phyloP scores from a whole-genome alignment of 2,113 vertebrate species.

The Apistogramma diplotaenia region DNA sequence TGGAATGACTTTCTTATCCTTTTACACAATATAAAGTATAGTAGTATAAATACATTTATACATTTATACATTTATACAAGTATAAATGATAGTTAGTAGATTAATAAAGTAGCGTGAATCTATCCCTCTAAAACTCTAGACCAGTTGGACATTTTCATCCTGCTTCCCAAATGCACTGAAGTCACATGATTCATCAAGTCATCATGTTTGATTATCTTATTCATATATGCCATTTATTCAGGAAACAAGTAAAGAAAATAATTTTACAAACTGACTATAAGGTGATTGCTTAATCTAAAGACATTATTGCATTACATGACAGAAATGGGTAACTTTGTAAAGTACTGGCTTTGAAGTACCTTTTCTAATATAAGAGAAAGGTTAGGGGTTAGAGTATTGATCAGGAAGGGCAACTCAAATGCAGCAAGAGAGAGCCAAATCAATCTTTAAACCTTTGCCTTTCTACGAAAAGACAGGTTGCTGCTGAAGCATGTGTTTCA shows the following conservation, averaged over 20 bases:
- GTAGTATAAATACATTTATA: too few relatives aligned
- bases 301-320: background rate
- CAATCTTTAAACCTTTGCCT: slow-evolving; percentile 26
- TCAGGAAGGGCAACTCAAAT: slow-evolving; percentile 5
- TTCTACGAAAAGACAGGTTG: slow-evolving; percentile 60
- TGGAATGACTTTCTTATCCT: background rate
- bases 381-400: background rate
- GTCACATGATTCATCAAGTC: too few relatives aligned
- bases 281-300: rapidly evolving
- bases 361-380: background rate
- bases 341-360: background rate
- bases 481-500: slow-evolving; percentile 62
- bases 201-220: background rate
- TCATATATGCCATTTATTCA: too few relatives aligned
- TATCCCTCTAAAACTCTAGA: too few relatives aligned
- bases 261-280: background rate
- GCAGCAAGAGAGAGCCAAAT: slow-evolving; percentile 3
- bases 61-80: too few relatives aligned
- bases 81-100: background rate
- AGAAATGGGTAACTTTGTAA: background rate
- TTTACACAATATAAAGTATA: background rate
- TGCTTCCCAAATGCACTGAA: too few relatives aligned
- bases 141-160: too few relatives aligned
- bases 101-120: too few relatives aligned
- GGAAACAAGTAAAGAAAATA: background rate